Evolutionary conservation across 2,113 vertebrate genomes (phyloP).

Genomic region (Pseudolaguvia tuberculata): DNA sequence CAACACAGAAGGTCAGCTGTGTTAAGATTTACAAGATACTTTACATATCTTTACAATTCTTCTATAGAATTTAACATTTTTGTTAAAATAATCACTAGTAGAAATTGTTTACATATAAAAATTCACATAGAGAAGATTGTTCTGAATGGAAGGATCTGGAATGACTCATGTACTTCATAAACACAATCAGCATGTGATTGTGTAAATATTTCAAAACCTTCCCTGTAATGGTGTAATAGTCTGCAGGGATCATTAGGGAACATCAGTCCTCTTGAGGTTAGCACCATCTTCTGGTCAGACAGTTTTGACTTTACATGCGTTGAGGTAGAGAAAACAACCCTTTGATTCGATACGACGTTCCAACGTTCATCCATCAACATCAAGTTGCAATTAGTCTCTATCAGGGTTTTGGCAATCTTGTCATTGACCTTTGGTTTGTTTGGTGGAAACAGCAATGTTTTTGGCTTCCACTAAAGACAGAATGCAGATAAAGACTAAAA

Average conservation of each 20-base stretch:
- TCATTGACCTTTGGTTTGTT: neutral
- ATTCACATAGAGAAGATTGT: neutral
- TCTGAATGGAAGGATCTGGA: neutral
- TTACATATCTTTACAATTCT: no score
- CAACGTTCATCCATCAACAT: neutral
- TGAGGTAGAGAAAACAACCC: neutral
- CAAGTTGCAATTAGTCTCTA: conserved; percentile 29
- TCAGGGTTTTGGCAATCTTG: neutral
- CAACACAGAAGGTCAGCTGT: no score
- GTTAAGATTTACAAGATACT: no score
- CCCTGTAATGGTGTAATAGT: neutral
- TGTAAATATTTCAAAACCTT: neutral
- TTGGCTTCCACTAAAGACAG: conserved; percentile 6
- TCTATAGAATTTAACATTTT: no score
- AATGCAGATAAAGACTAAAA: conserved; percentile 9
- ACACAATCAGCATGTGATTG: neutral
- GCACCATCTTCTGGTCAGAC: conserved; percentile 52
- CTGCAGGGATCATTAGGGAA: neutral
- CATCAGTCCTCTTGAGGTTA: conserved; percentile 26
- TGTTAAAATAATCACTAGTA: no score
- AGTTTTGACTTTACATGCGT: conserved; percentile 19
- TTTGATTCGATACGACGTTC: neutral
- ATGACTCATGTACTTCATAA: neutral
- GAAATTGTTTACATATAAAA: neutral
- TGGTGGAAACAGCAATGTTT: neutral